These are phyloP conservation scores for Montipora capricornis DNA, from an alignment of 64 coral and sea anemone species.

Conservation along the genomic window DNA sequence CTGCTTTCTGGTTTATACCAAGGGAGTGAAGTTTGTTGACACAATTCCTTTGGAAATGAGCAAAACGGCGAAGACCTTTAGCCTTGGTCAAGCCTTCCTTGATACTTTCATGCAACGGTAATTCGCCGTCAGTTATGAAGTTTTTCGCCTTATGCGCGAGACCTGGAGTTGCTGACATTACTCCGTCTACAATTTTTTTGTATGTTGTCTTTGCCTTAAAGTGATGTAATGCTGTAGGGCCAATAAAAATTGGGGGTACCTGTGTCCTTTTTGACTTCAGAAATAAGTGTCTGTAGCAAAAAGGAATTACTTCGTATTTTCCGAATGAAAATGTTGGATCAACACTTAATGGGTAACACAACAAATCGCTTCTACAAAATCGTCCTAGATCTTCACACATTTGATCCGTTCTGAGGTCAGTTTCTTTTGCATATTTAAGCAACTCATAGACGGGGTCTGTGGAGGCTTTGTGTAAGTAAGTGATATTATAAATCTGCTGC, in stretches of 20 bases:
- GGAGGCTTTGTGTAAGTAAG: constrained; percentile 14
- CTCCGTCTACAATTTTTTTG: constrained; percentile 14
- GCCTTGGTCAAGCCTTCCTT: constrained; percentile 27
- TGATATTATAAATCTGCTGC: constrained; percentile 21
- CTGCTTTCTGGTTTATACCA: constrained; percentile 13
- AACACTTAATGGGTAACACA: constrained; percentile 25
- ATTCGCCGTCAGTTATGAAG: constrained; percentile 43
- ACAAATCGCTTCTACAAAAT: constrained; percentile 54
- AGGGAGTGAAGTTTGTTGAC: background rate
- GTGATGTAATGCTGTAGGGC: constrained; percentile 56
- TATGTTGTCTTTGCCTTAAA: constrained; percentile 23
- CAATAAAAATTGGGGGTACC: constrained; percentile 31
- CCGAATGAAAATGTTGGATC: constrained; percentile 54
- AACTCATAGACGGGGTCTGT: constrained; percentile 46
- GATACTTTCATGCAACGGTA: constrained; percentile 20
- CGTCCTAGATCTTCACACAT: constrained; percentile 38
- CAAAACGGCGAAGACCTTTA: constrained; percentile 44
- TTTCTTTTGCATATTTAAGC: constrained; percentile 62
- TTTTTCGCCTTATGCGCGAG: constrained; percentile 24
- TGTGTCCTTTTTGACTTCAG: constrained; percentile 55
- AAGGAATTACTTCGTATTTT: constrained; percentile 55
- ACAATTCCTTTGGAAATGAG: constrained; percentile 53
- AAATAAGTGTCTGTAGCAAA: constrained; percentile 57
- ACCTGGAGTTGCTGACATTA: constrained; percentile 4
- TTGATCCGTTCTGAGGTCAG: constrained; percentile 36